These are phyloP conservation scores for Tetramorium alpestre DNA, from an alignment of 1,140 invertebrate genomes.

Conservation along the genomic window DNA sequence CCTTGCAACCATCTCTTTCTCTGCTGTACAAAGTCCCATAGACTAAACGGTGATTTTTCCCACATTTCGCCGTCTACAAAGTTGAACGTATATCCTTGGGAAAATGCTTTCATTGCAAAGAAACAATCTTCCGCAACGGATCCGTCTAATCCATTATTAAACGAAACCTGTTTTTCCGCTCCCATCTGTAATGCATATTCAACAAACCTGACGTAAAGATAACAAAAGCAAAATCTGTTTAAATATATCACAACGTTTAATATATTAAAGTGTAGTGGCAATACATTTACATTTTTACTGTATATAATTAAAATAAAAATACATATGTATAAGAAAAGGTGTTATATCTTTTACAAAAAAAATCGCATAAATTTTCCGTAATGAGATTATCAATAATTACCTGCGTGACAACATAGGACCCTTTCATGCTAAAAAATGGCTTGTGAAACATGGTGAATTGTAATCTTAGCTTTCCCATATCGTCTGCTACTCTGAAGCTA, in stretches of 20 bases:
- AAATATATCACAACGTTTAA: background rate
- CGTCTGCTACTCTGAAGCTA: conserved; percentile 98
- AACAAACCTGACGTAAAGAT: conserved; percentile 10
- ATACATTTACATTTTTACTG: background rate
- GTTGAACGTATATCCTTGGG: conserved; percentile 94
- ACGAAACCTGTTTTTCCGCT: conserved; percentile 96
- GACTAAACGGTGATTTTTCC: conserved; percentile 98
- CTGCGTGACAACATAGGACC: conserved; percentile 97
- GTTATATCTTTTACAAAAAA: no score
- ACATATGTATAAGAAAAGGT: no score
- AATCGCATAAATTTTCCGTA: background rate
- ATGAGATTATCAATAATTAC: conserved; percentile 84
- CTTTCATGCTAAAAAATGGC: conserved; percentile 99
- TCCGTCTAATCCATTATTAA: conserved; percentile 97
- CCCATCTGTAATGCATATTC: conserved; percentile 88
- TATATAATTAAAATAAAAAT: background rate
- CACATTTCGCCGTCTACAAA: conserved; percentile 99
- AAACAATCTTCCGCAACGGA: conserved; percentile 99
- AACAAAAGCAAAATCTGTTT: background rate
- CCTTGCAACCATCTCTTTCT: conserved; percentile 98
- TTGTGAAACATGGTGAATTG: conserved; percentile 98
- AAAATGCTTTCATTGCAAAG: conserved; percentile 97
- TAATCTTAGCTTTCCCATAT: conserved; percentile 97
- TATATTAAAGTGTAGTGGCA: background rate
- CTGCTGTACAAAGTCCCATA: conserved; percentile 98